Evolutionary conservation across 2,888 invertebrate genomes (phyloP).

Genomic region (Tuta absoluta): DNA sequence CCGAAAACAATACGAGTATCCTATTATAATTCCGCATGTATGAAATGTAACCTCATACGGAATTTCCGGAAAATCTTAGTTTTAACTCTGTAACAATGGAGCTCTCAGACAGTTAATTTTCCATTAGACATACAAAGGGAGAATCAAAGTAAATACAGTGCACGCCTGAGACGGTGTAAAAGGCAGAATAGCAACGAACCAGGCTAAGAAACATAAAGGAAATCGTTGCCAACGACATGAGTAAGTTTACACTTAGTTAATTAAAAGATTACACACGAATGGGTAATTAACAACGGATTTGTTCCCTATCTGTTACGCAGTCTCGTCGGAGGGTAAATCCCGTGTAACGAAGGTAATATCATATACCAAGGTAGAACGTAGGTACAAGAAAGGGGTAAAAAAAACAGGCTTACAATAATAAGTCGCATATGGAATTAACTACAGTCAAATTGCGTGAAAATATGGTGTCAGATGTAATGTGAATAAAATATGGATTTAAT

Average conservation of each 20-base stretch:
- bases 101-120: slow-evolving; percentile 26
- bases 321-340: slow-evolving; percentile 47
- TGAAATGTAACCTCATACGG: background rate
- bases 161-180: slow-evolving; percentile 17
- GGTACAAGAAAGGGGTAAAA: background rate
- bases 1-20: no score
- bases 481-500: background rate
- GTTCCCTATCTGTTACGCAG: slow-evolving; percentile 64
- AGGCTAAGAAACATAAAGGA: slow-evolving; percentile 23
- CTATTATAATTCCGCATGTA: background rate
- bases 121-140: slow-evolving; percentile 27
- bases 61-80: slow-evolving; percentile 28
- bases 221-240: slow-evolving; percentile 36
- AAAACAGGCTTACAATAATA: no score
- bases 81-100: slow-evolving; percentile 26
- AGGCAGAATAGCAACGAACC: background rate
- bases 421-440: no score
- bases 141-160: slow-evolving; percentile 26
- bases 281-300: slow-evolving; percentile 72
- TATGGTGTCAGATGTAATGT: background rate
- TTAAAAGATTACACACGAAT: slow-evolving; percentile 77
- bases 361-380: background rate
- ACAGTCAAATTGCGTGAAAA: no score
- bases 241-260: slow-evolving; percentile 72
- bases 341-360: slow-evolving; percentile 49